Evolutionary conservation across 2,113 vertebrate genomes (phyloP).

Genomic region (Motacilla alba): DNA sequence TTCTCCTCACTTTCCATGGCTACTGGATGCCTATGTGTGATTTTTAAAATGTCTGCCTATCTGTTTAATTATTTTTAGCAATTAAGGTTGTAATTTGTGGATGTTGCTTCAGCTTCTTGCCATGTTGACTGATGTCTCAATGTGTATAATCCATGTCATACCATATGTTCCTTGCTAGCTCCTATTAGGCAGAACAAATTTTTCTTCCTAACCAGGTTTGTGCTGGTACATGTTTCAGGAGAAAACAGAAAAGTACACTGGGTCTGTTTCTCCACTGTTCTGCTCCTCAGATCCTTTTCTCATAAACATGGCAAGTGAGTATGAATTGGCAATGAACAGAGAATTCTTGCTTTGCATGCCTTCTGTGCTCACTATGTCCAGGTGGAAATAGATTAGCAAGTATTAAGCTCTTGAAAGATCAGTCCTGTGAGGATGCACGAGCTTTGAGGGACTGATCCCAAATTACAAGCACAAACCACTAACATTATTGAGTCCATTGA

Average conservation of each 20-base stretch:
- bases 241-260: background rate
- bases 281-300: background rate
- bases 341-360: background rate
- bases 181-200: constrained; percentile 4
- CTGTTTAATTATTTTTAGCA: constrained; percentile 61
- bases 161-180: constrained; percentile 43
- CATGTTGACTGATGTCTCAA: constrained; percentile 43
- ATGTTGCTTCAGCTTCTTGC: constrained; percentile 52
- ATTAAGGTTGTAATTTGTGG: constrained; percentile 51
- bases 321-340: background rate
- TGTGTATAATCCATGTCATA: constrained; percentile 45
- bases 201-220: constrained; percentile 23
- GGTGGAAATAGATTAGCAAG: background rate
- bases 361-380: background rate
- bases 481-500: background rate
- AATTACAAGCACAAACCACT: background rate
- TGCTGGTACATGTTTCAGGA: background rate
- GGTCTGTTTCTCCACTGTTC: background rate
- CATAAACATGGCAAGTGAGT: background rate
- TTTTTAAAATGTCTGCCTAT: constrained; percentile 35
- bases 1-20: background rate
- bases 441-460: background rate
- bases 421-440: background rate
- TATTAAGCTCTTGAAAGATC: background rate
- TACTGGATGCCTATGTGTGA: background rate